phyloP scores from a whole-genome alignment of 1,140 invertebrate species.

The Aphelenchoides fujianensis region DNA sequence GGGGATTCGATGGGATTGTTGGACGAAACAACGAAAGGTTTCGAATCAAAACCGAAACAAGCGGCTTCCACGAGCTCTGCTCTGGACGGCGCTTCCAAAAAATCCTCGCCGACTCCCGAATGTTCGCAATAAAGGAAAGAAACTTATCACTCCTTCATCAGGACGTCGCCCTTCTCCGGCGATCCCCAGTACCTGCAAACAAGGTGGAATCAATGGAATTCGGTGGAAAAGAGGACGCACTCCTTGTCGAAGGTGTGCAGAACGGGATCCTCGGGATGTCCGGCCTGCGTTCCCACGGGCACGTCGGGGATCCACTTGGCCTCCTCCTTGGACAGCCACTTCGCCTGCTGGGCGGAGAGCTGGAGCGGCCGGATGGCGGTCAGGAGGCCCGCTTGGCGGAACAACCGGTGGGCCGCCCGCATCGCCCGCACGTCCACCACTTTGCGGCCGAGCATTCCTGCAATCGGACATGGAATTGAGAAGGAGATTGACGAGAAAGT shows the following conservation, averaged over 20 bases:
- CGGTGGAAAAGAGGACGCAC: too few species aligned
- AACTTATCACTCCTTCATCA: conserved; percentile 8
- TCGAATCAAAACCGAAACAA: background rate
- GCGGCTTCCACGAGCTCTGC: background rate
- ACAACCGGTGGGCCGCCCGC: background rate
- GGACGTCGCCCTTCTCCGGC: conserved; percentile 24
- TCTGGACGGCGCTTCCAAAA: background rate
- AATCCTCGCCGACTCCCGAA: background rate
- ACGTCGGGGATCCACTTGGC: conserved; percentile 16
- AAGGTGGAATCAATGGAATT: too few species aligned
- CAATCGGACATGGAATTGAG: too few species aligned
- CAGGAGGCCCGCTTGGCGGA: background rate
- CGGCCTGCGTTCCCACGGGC: conserved; percentile 21
- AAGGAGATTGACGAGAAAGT: too few species aligned
- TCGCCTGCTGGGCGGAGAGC: background rate
- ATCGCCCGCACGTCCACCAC: background rate
- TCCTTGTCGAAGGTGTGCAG: conserved; percentile 22
- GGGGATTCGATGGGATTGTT: background rate
- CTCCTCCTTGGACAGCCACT: conserved; percentile 31
- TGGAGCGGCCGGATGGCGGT: background rate
- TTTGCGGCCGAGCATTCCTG: background rate
- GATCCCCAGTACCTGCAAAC: conserved; percentile 24
- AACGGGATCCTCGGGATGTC: conserved; percentile 31
- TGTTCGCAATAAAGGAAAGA: too few species aligned
- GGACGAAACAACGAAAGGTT: background rate